phyloP scores from a whole-genome alignment of 2,888 invertebrate species.

The Phaedon cochleariae region DNA sequence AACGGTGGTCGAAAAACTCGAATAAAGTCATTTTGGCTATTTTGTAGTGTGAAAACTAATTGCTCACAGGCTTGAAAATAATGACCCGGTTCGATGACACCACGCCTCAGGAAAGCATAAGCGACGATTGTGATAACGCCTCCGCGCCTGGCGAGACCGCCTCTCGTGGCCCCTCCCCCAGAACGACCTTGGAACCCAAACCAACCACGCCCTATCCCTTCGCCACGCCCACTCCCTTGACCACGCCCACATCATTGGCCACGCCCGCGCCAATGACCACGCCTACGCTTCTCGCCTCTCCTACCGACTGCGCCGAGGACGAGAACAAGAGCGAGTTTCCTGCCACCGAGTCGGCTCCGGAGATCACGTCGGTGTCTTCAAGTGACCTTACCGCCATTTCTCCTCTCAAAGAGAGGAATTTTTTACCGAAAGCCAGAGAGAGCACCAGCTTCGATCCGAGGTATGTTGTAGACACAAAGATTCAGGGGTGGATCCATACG shows the following conservation, averaged over 20 bases:
- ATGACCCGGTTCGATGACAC: slow-evolving; percentile 53
- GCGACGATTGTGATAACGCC: slow-evolving; percentile 31
- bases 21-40: background rate
- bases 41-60: too few species aligned
- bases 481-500: too few species aligned
- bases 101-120: slow-evolving; percentile 32
- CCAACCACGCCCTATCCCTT: too few species aligned
- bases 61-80: slow-evolving; percentile 53
- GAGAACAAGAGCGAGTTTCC: slow-evolving; percentile 29
- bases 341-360: slow-evolving; percentile 21
- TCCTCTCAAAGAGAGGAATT: slow-evolving; percentile 53
- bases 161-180: slow-evolving; percentile 3
- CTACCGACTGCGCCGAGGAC: slow-evolving; percentile 20
- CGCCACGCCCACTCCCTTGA: slow-evolving; percentile 17
- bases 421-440: slow-evolving; percentile 52
- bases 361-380: slow-evolving; percentile 44
- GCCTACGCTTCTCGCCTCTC: background rate
- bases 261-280: slow-evolving; percentile 13
- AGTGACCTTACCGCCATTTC: slow-evolving; percentile 44
- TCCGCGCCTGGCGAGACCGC: slow-evolving; percentile 17
- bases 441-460: slow-evolving; percentile 55
- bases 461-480: background rate
- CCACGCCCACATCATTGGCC: background rate
- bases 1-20: slow-evolving; percentile 26
- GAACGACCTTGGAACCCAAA: slow-evolving; percentile 25